Evolutionary conservation across 2,888 invertebrate species (phyloP), one percentile per base, ranked within the genome.

Genomic region (Melinaea marsaeus): DNA sequence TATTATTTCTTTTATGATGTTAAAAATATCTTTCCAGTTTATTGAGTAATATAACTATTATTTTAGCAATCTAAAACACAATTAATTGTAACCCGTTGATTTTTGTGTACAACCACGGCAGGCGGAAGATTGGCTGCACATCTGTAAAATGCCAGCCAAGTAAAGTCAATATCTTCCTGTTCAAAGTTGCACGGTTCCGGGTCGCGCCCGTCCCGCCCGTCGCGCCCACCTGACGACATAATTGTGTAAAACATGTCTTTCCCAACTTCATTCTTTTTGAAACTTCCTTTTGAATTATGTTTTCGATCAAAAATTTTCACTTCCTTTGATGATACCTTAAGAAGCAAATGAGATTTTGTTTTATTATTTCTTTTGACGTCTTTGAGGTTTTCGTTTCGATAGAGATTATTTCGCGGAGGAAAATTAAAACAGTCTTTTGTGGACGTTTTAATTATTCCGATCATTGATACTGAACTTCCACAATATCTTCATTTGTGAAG

Each of bases 181-280:
- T 37, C 61, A 63, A 59, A 68, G 22, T 13, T 61, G 57, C 48
- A 62, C 58, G 47, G 22, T 55, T 51, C 46, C 55, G 75, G 77
- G 71, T 77, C 75, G 74, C 9, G 3, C 7, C 76, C 76, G 80
- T 80, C 82, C 68, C 65, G 63, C 57, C 75, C 78, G 79, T 80
- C 86, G 78, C 75, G 77, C 78, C 80, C 88, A 83, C 79, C 88
- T 85, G 87, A 76, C 83, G 79, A 77, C 78, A 79, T 86, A 84
- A 87, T 88, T 86, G 81, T 82, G 75, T 83, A 81, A 79, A 77
- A 77, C 74, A 76, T 73, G 72, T 74, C 77, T 76, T 72, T 71
- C 72, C 70, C 9, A 79, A 81, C 74, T 80, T 80, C 76, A 80
- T 81, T 81, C 77, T 81, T 80, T 72, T 77, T 73, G 74, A 75